These are phyloP conservation scores for Sebastes itinus DNA, from an alignment of 2,797 vertebrate species.

Conservation along the genomic window DNA sequence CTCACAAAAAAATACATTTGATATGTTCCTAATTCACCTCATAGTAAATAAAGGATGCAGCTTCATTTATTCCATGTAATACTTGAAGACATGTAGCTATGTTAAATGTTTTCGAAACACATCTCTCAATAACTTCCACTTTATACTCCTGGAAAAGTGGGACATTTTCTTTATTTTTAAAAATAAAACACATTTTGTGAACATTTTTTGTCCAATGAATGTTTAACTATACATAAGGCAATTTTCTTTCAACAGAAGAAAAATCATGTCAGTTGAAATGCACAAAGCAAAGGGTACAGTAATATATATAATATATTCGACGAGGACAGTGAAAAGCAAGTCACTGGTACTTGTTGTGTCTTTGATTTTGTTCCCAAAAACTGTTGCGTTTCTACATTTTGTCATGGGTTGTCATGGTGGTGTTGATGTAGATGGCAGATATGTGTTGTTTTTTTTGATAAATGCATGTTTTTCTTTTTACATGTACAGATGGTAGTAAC, in stretches of 20 bases:
- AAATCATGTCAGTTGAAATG: neutral
- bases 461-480: neutral
- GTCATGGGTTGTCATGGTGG: neutral
- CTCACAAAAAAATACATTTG: neutral
- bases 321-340: slow-evolving; percentile 7
- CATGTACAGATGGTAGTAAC: neutral
- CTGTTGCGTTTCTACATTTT: neutral
- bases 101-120: neutral
- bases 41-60: neutral
- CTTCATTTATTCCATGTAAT: neutral
- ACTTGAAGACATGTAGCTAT: neutral
- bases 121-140: neutral
- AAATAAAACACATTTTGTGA: slow-evolving; percentile 31
- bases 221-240: neutral
- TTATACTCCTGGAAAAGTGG: slow-evolving; percentile 23
- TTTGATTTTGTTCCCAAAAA: slow-evolving; percentile 15
- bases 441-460: neutral
- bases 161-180: slow-evolving; percentile 42
- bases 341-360: slow-evolving; percentile 32
- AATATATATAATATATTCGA: neutral
- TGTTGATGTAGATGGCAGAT: neutral
- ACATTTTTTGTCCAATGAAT: slow-evolving; percentile 12
- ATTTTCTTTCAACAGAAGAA: slow-evolving; percentile 15
- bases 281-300: slow-evolving; percentile 3
- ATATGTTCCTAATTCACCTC: neutral